These are phyloP conservation scores for Silurus asotus DNA, from an alignment of 2,113 vertebrate species.

Conservation along the genomic window DNA sequence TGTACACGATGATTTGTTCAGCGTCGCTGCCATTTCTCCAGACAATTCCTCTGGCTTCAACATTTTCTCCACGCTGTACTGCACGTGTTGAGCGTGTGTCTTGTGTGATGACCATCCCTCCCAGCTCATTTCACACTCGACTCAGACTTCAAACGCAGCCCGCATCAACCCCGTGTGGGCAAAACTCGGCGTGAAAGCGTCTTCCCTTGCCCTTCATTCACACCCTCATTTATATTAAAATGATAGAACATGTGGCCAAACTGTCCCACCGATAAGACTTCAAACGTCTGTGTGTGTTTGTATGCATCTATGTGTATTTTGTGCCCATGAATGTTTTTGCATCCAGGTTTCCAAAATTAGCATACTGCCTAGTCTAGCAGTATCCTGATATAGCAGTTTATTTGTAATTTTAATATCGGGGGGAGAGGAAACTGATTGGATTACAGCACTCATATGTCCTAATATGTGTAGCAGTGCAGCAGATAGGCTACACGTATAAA, in stretches of 20 bases:
- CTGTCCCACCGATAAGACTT: conserved; percentile 67
- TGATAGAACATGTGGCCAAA: conserved; percentile 65
- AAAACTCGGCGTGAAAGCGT: conserved; percentile 66
- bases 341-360: conserved; percentile 42
- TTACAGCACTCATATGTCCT: not conserved
- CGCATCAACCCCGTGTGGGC: conserved; percentile 73
- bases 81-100: conserved; percentile 24
- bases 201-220: conserved; percentile 61
- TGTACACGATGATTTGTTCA: not conserved
- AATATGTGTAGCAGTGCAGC: not conserved
- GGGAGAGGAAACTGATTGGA: conserved; percentile 6
- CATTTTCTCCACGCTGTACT: conserved; percentile 30
- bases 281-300: conserved; percentile 62
- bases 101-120: conserved; percentile 59
- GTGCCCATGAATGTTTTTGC: conserved; percentile 46
- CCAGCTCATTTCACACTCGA: conserved; percentile 75
- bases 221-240: conserved; percentile 75
- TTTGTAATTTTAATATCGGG: conserved; percentile 2
- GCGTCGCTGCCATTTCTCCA: not conserved
- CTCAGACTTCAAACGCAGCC: conserved; percentile 72
- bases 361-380: not conserved
- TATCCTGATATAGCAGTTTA: not conserved
- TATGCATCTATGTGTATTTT: conserved; percentile 23
- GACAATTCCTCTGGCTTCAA: conserved; percentile 23
- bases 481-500: not conserved